Evolutionary conservation across 2,797 vertebrate genomes (phyloP), one percentile per base, ranked within the genome.

Genomic region (Tragelaphus eurycerus): DNA sequence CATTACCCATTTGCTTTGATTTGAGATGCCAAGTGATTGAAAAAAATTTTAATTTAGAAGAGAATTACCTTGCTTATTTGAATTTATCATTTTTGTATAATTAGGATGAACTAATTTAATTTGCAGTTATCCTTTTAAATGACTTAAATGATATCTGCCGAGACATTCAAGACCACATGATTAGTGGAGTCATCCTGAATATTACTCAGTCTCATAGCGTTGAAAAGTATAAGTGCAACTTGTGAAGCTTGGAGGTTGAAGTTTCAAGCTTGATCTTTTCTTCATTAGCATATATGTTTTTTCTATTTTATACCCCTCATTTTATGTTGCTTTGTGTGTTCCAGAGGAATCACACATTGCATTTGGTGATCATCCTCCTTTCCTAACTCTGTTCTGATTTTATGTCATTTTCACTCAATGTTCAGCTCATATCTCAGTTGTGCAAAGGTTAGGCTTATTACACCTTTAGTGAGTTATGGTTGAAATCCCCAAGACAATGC

Each of bases 21-120:
- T 98, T 98, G 98, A 98, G 98, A 98, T 98, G 98, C 97, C 97
- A 98, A 98, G 96, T 98, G 96, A 98, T 98, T 98, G 98, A 98
- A 98, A 98, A 96, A 97, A 96, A 86, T 97, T 98, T 98, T 98
- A 98, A 98, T 99, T 99, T 98, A 97, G 92, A 96, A 98, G 92
- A 88, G 97, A 99, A 99, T 98, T 99, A 98, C 98, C 97, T 98
- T 98, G 98, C 97, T 98, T 98, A 98, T 98, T 98, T 98, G 96
- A 98, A 98, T 98, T 98, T 98, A 98, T 98, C 52, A 97, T 95
- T 98, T 98, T 98, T 98, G 96, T 97, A 98, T 98, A 98, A 99
- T 98, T 98, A 98, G 97, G 92, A 98, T 97, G 95, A 98, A 98
- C 98, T 98, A 98, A 98, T 99, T 99, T 98, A 98, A 98, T 98